These are phyloP conservation scores for Lagodon rhomboides DNA, from an alignment of 2,797 vertebrate genomes.

Conservation along the genomic window DNA sequence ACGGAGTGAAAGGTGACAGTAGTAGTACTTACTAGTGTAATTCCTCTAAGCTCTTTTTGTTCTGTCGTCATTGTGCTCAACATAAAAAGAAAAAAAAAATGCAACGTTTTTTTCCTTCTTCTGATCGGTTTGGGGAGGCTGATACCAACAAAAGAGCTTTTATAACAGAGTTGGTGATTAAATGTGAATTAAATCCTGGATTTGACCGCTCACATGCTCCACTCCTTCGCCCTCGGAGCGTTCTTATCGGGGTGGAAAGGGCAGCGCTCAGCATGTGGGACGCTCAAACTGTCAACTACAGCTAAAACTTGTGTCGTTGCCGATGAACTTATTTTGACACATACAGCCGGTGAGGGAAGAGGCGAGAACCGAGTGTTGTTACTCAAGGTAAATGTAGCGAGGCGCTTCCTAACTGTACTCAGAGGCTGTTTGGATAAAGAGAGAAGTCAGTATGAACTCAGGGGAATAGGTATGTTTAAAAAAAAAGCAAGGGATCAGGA, in stretches of 20 bases:
- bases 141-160: background rate
- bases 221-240: background rate
- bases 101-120: background rate
- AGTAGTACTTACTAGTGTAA: background rate
- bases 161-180: background rate
- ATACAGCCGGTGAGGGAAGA: background rate
- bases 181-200: background rate
- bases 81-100: background rate
- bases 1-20: background rate
- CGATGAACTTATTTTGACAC: background rate
- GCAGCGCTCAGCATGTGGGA: background rate
- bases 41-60: background rate
- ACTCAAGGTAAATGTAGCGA: background rate
- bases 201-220: background rate
- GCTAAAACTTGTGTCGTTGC: background rate
- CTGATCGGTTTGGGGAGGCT: background rate
- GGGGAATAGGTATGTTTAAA: no score
- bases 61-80: background rate
- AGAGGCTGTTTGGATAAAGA: no score
- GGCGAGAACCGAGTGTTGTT: background rate
- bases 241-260: background rate
- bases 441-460: no score
- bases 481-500: no score
- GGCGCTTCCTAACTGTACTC: no score
- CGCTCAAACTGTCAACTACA: background rate